Base-by-base conservation (phyloP, 1,140 invertebrate genomes). In the Penaeus vannamei region DNA sequence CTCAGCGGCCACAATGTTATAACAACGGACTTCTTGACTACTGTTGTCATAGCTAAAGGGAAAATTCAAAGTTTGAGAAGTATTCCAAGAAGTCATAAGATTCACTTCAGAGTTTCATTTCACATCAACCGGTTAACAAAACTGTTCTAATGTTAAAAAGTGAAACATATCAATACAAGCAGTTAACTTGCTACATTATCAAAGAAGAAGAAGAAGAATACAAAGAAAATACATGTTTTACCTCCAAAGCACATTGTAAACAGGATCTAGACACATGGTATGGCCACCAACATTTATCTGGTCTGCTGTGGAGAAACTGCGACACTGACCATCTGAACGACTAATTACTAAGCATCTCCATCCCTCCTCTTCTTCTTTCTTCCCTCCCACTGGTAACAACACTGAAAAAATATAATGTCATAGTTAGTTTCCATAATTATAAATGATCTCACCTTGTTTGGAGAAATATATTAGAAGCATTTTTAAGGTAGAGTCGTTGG, bases 181-280 rank as follows among this genome's bases (percentile, higher is more conserved):
- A 29, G 36, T 32, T 19, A 26, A 5, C 14, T 29, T 76, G 5
- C 23, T 32, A 32, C 32, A 76, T 20, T 7, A 76, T 32, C 22
- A 36, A 76, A 12, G 5, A 19, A 36, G 14, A 14, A 76, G n/a
- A 20, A 29, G n/a, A 36, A 76, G 7, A 29, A n/a, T 14, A 0
- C 5, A 76, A 32, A 5, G 26, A 76, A n/a, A 36, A 19, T 7
- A 36, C n/a, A 29, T 10, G 5, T n/a, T 82, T 87, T 62, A 91
- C 91, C 91, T 91, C 94, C 94, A 94, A 4, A 94, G 88, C 29
- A 94, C 92, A 92, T 94, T 93, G 91, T 94, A 94, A 69, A 93
- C 92, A n/a, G 97, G 97, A 94, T 99, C 98, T 88, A 99, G 94
- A 92, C 96, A 97, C 0, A 96, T 95, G 64, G 96, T 95, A 79